Percentiles rank a stretch among this genome's conserved stretches.
Conservation (phyloP, 2,888 invertebrate species). For the Spicauda simplicius region DNA sequence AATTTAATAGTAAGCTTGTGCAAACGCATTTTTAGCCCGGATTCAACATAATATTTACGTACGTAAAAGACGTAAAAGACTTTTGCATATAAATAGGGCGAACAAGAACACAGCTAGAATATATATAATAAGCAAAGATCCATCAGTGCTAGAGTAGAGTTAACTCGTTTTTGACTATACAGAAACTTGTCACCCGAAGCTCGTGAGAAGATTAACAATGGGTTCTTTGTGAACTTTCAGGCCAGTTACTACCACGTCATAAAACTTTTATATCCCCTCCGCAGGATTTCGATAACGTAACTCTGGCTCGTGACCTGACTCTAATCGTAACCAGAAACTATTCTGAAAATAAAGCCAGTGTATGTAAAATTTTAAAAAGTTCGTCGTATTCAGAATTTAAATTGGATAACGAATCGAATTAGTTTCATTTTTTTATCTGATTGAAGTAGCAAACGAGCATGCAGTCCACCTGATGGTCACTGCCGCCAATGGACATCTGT, state of each 20-base stretch:
- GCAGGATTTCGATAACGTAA: constrained; percentile 29
- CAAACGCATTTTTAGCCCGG: too few relatives aligned
- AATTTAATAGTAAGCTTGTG: too few relatives aligned
- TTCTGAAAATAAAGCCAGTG: constrained; percentile 15
- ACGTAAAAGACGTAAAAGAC: too few relatives aligned
- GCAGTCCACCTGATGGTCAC: too few relatives aligned
- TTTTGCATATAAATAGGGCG: too few relatives aligned
- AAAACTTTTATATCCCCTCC: constrained; percentile 32
- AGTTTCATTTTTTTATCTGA: too few relatives aligned
- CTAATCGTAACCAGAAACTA: constrained; percentile 20
- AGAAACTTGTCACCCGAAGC: constrained; percentile 16
- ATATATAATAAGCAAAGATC: neutral
- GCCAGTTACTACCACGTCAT: constrained; percentile 25
- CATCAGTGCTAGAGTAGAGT: neutral
- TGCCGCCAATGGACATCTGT: too few relatives aligned
- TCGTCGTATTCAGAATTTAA: neutral
- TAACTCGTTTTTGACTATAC: constrained; percentile 14
- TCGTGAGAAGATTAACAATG: constrained; percentile 23
- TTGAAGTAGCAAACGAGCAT: too few relatives aligned
- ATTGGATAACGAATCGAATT: constrained; percentile 13
- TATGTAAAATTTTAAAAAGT: constrained; percentile 20
- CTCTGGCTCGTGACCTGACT: constrained; percentile 30
- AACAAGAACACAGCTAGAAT: too few relatives aligned
- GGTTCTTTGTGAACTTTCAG: constrained; percentile 28
- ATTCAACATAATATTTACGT: too few relatives aligned